Evolutionary conservation across 2,113 vertebrate species (phyloP).

Genomic region (Suricata suricatta): DNA sequence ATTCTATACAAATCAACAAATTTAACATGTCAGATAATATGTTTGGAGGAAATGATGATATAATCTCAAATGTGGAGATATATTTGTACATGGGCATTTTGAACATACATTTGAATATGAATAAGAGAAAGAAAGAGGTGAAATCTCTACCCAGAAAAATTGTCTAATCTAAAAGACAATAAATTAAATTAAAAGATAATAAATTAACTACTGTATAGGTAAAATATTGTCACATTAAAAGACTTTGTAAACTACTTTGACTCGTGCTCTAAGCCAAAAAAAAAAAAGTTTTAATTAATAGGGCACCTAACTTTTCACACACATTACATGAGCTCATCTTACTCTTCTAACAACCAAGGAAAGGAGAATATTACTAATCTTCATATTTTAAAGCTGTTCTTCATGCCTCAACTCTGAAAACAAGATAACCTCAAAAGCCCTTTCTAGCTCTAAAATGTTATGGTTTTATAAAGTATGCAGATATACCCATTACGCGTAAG

Average conservation of each 20-base stretch:
- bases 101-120: background rate
- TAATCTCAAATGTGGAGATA: background rate
- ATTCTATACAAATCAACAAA: background rate
- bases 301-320: constrained; percentile 19
- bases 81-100: background rate
- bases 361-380: background rate
- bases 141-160: background rate
- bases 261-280: constrained; percentile 39
- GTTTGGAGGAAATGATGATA: background rate
- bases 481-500: background rate
- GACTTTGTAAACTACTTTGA: constrained; percentile 6
- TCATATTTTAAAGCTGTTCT: constrained; percentile 49
- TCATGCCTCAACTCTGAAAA: constrained; percentile 10
- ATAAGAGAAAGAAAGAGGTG: background rate
- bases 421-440: background rate
- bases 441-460: constrained; percentile 25
- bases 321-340: background rate
- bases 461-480: background rate
- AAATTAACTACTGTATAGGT: background rate
- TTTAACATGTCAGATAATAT: constrained; percentile 4
- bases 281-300: background rate
- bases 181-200: no score
- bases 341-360: background rate
- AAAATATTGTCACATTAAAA: background rate
- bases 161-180: background rate